These are phyloP conservation scores for Drosophila peninsularis DNA, from an alignment of 2,888 invertebrate genomes.

Conservation along the genomic window DNA sequence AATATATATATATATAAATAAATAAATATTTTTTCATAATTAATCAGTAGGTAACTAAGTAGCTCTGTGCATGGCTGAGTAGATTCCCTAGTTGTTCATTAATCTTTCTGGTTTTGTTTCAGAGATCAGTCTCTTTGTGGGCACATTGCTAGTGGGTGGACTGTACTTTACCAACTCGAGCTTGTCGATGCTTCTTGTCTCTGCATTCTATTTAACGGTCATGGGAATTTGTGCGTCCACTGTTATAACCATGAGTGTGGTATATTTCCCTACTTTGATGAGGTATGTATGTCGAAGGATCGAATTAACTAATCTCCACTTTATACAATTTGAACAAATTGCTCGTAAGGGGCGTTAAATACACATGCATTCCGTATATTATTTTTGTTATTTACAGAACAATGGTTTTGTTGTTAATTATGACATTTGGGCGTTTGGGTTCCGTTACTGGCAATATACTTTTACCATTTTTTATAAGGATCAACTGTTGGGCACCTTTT, in stretches of 20 bases:
- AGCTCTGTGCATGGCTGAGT: background rate
- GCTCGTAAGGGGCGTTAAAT: too few species aligned
- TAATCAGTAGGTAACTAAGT: background rate
- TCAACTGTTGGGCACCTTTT: slow-evolving; percentile 90
- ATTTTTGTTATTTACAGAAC: slow-evolving; percentile 85
- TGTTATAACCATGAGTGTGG: slow-evolving; percentile 71
- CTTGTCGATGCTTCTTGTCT: slow-evolving; percentile 85
- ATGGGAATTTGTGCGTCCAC: slow-evolving; percentile 76
- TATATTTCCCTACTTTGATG: slow-evolving; percentile 81
- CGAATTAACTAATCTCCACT: too few species aligned
- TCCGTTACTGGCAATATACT: slow-evolving; percentile 89
- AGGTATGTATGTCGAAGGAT: slow-evolving; percentile 35
- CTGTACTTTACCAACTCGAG: slow-evolving; percentile 86
- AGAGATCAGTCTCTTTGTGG: slow-evolving; percentile 84
- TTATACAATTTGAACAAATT: too few species aligned
- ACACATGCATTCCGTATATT: background rate
- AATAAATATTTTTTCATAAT: too few species aligned
- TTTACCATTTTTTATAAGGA: slow-evolving; percentile 88
- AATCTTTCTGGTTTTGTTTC: background rate
- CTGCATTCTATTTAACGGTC: slow-evolving; percentile 85
- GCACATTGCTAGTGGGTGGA: slow-evolving; percentile 85
- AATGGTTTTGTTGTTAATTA: slow-evolving; percentile 89
- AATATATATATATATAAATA: too few species aligned
- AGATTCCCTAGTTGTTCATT: background rate
- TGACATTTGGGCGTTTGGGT: slow-evolving; percentile 90